phyloP scores from a whole-genome alignment of 2,797 vertebrate species.

The Falco berigora region DNA sequence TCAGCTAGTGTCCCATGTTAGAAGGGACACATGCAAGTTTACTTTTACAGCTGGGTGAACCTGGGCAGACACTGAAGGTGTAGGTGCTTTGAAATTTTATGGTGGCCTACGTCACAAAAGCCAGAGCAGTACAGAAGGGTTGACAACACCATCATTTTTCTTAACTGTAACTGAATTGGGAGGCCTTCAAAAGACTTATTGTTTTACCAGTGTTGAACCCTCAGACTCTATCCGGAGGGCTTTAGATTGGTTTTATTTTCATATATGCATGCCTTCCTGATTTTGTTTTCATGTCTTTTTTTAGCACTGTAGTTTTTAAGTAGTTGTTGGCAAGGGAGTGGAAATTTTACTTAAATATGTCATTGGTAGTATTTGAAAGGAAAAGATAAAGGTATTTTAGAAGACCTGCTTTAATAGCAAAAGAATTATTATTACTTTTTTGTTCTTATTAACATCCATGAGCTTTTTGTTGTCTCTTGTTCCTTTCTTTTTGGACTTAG shows the following conservation, averaged over 20 bases:
- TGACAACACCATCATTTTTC: neutral
- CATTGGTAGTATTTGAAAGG: neutral
- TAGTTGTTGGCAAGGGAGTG: neutral
- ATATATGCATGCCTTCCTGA: neutral
- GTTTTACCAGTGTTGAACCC: neutral
- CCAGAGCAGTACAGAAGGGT: neutral
- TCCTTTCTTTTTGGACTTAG: neutral
- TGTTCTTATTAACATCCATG: neutral
- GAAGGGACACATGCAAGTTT: neutral
- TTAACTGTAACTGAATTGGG: neutral
- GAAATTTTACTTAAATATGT: neutral
- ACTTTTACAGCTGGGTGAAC: neutral
- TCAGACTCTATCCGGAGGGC: neutral
- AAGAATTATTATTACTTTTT: too few relatives aligned
- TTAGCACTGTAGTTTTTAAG: neutral
- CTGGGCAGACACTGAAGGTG: neutral
- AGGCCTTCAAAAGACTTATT: neutral
- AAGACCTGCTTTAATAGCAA: neutral
- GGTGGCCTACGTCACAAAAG: neutral
- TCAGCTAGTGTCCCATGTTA: neutral
- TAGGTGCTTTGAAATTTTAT: neutral
- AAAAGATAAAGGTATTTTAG: slow-evolving; percentile 2
- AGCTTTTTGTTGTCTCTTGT: neutral
- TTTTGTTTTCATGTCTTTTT: slow-evolving; percentile 11
- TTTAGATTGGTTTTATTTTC: neutral